Percentiles rank a stretch among this genome's conserved stretches.
Conservation (phyloP, 2,113 vertebrate species). For the Scortum barcoo region DNA sequence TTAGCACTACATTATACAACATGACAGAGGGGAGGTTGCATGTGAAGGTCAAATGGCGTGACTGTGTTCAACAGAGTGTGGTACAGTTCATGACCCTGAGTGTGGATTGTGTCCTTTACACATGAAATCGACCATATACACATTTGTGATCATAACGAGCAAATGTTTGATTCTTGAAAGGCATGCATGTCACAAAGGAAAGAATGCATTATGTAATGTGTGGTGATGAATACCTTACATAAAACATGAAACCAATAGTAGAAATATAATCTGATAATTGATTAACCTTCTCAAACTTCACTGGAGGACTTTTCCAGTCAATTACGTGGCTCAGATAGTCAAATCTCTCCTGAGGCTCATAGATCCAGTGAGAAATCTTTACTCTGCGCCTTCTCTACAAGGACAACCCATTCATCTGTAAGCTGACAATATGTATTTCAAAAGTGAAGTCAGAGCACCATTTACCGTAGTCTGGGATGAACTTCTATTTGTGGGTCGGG, state of each 20-base stretch:
- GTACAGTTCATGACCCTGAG: constrained; percentile 8
- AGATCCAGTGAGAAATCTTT: constrained; percentile 29
- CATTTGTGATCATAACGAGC: not conserved
- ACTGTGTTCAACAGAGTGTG: constrained; percentile 42
- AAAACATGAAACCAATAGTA: not conserved
- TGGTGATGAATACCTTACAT: not conserved
- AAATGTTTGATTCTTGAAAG: constrained; percentile 6
- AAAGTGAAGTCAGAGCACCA: not conserved
- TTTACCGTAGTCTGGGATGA: constrained; percentile 7
- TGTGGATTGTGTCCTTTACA: constrained; percentile 14
- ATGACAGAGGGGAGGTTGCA: constrained; percentile 6
- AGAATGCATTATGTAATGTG: not conserved
- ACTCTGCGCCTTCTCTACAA: constrained; percentile 7
- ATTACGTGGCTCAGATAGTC: constrained; percentile 22
- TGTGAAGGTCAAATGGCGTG: constrained; percentile 50
- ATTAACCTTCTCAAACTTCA: constrained; percentile 42
- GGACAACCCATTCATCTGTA: constrained; percentile 22
- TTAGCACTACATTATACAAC: constrained; percentile 29
- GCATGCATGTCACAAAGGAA: not conserved
- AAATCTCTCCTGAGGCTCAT: constrained; percentile 30
- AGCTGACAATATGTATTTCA: constrained; percentile 22
- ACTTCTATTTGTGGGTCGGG: constrained; percentile 4
- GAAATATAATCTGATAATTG: constrained; percentile 24
- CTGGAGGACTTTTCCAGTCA: constrained; percentile 34
- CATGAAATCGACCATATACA: not conserved